A percentile compares a stretch with the other conserved stretches of the same genome.
phyloP scores from a whole-genome alignment of 2,797 vertebrate species.

The Sebastes hubbsi region DNA sequence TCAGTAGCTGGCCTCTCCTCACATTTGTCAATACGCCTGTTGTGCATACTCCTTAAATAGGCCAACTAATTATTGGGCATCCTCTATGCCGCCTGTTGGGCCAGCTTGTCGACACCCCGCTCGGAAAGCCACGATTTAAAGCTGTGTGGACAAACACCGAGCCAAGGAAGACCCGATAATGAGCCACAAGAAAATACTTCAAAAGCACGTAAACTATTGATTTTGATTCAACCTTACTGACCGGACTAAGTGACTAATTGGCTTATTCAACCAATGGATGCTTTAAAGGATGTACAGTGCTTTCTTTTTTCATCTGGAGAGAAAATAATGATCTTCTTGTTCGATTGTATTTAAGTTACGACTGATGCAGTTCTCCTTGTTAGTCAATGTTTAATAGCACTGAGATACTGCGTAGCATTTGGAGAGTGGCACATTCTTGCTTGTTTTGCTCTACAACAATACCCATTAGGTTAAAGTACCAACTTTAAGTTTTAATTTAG shows the following conservation, averaged over 20 bases:
- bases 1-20: slow-evolving; percentile 29
- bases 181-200: slow-evolving; percentile 55
- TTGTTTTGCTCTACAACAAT: background rate
- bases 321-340: slow-evolving; percentile 56
- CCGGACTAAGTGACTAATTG: slow-evolving; percentile 70
- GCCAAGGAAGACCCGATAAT: slow-evolving; percentile 50
- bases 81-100: slow-evolving; percentile 27
- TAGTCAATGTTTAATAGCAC: slow-evolving; percentile 27
- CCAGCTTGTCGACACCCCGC: slow-evolving; percentile 19
- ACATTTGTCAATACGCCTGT: slow-evolving; percentile 48
- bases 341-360: slow-evolving; percentile 39
- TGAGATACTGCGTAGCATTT: background rate
- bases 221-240: slow-evolving; percentile 57
- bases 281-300: slow-evolving; percentile 50
- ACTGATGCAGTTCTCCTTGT: slow-evolving; percentile 28
- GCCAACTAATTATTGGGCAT: slow-evolving; percentile 49
- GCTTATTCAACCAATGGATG: slow-evolving; percentile 63
- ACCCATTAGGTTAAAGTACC: background rate
- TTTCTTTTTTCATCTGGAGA: slow-evolving; percentile 38
- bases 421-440: background rate
- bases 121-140: slow-evolving; percentile 48
- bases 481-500: background rate
- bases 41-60: slow-evolving; percentile 45
- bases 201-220: slow-evolving; percentile 57
- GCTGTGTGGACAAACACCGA: slow-evolving; percentile 32